Evolutionary conservation across 2,797 vertebrate species (phyloP).

Genomic region (Selene dorsalis): DNA sequence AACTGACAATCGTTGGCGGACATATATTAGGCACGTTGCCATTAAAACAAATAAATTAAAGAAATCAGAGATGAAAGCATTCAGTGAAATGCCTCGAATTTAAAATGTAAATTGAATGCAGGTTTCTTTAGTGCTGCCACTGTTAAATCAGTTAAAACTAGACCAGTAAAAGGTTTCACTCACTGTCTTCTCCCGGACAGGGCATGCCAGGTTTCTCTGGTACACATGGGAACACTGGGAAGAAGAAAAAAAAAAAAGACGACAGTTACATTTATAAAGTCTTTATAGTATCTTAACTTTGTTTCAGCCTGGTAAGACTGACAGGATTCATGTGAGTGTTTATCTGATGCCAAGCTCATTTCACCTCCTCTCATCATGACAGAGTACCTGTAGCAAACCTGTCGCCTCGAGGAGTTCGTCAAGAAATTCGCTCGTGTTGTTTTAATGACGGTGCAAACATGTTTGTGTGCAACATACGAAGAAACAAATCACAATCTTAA

Average conservation of each 20-base stretch:
- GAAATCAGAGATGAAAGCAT: neutral
- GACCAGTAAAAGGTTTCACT: constrained; percentile 76
- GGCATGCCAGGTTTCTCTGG: constrained; percentile 98
- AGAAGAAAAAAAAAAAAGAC: constrained; percentile 31
- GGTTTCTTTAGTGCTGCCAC: neutral
- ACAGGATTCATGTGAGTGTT: neutral
- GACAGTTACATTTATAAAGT: constrained; percentile 6
- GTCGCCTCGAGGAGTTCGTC: constrained; percentile 1
- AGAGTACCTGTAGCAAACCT: constrained; percentile 25
- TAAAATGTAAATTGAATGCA: neutral
- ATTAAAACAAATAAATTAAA: neutral
- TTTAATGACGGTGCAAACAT: constrained; percentile 1
- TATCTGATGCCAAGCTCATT: neutral
- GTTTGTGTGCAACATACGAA: constrained; percentile 2
- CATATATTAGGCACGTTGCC: neutral
- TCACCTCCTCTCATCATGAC: constrained; percentile 21
- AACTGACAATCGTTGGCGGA: neutral
- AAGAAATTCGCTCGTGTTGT: constrained; percentile 13
- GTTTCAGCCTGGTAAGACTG: neutral
- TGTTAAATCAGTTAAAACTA: neutral
- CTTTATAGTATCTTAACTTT: neutral
- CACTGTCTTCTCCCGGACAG: constrained; percentile 98
- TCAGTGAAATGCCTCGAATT: neutral
- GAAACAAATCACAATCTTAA: constrained; percentile 4
- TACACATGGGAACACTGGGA: constrained; percentile 93